Evolutionary conservation across 1,140 invertebrate species (phyloP).

Genomic region (Phymorhynchus buccinoides): DNA sequence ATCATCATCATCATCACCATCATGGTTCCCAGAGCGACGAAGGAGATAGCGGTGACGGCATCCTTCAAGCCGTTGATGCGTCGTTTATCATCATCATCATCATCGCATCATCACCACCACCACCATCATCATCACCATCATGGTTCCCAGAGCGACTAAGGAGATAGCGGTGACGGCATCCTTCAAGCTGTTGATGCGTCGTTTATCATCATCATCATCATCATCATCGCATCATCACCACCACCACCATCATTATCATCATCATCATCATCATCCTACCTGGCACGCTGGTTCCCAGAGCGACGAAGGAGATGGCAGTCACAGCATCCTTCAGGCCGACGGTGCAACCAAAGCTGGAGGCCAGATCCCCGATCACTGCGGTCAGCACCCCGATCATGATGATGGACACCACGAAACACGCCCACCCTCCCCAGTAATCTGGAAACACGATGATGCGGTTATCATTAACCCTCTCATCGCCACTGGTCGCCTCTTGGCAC

Average conservation of each 20-base stretch:
- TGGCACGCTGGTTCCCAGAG: constrained; percentile 95
- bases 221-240: no score
- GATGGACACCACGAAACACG: constrained; percentile 94
- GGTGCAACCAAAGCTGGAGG: constrained; percentile 97
- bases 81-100: no score
- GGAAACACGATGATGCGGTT: not conserved
- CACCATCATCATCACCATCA: no score
- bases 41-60: constrained; percentile 95
- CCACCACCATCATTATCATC: no score
- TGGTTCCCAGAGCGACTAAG: no score
- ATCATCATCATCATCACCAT: no score
- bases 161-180: no score
- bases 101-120: no score
- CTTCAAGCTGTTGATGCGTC: no score
- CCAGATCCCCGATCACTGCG: constrained; percentile 95
- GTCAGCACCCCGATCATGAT: constrained; percentile 94
- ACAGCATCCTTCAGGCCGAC: constrained; percentile 95
- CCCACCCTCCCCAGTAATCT: constrained; percentile 84
- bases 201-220: no score
- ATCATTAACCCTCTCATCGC: not conserved
- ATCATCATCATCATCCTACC: no score
- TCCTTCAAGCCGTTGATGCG: constrained; percentile 97
- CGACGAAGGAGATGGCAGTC: constrained; percentile 96
- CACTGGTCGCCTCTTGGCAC: no score
- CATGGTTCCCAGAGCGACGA: constrained; percentile 96